Evolutionary conservation across 2,888 invertebrate species (phyloP).

Genomic region (Lucinisca nassula): DNA sequence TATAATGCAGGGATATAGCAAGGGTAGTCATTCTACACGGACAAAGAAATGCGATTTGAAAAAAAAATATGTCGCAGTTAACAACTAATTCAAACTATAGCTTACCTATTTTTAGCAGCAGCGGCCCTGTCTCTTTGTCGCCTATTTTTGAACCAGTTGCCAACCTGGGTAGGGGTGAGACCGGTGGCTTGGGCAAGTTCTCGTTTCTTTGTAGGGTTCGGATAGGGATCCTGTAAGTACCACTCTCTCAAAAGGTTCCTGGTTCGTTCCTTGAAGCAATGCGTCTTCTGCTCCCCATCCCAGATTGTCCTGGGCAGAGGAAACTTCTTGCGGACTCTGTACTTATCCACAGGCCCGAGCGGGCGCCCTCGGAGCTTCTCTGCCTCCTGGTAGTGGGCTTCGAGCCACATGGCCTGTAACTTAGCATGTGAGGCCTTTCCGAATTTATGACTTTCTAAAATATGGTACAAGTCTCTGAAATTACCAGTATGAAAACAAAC

Average conservation of each 20-base stretch:
- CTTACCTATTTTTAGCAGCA: conserved; percentile 98
- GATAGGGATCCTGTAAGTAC: conserved; percentile 95
- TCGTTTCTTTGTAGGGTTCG: conserved; percentile 97
- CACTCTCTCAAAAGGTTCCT: conserved; percentile 98
- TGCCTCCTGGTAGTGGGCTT: conserved; percentile 97
- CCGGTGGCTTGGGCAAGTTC: conserved; percentile 97
- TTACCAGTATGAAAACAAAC: conserved; percentile 97
- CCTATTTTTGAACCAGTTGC: conserved; percentile 97
- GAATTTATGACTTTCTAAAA: conserved; percentile 96
- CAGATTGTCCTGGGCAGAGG: conserved; percentile 97
- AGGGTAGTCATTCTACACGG: too few relatives aligned
- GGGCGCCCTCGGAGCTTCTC: conserved; percentile 96
- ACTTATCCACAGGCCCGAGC: conserved; percentile 98
- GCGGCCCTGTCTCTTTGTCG: conserved; percentile 96
- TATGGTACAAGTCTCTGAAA: conserved; percentile 96
- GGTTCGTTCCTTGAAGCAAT: conserved; percentile 98
- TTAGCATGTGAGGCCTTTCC: conserved; percentile 96
- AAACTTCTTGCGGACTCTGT: conserved; percentile 97
- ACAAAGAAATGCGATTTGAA: too few relatives aligned
- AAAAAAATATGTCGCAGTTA: too few relatives aligned
- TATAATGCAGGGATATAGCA: too few relatives aligned
- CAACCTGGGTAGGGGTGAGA: conserved; percentile 97
- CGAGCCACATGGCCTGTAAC: conserved; percentile 96
- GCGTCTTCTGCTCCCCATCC: conserved; percentile 98
- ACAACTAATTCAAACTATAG: too few relatives aligned